Evolutionary conservation across 2,797 vertebrate genomes (phyloP), one percentile per base, ranked within the genome.

Genomic region (Acridotheres tristis): DNA sequence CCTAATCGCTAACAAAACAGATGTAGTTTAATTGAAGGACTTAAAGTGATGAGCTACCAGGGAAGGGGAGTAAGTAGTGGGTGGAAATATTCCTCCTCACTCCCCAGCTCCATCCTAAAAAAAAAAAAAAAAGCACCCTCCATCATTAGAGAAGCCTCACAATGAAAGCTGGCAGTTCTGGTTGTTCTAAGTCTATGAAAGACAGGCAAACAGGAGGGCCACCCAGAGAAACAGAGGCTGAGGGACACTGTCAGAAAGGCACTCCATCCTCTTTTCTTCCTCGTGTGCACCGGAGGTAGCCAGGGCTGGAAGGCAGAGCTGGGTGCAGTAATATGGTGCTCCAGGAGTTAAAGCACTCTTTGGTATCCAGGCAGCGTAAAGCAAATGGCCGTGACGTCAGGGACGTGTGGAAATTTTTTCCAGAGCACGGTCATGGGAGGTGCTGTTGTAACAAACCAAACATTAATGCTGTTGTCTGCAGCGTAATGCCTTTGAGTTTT

Each of bases 391-490:
- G 85, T 98, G 98, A 98, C 97, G 98, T 98, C 97, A 98, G 89
- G 88, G 92, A 97, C 97, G 93, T 97, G 97, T 98, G 97, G 98
- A 98, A 97, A 98, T 97, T 97, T 98, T 98, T 98, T 98, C 98
- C 98, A 98, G 97, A 91, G 94, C 94, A 93, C 16, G 53, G 96
- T 97, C 97, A 97, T 95, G 95, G 95, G 97, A 97, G 97, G 96
- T 97, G 90, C 95, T 94, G 97, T 97, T 97, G 83, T 95, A 95
- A 96, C 92, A 94, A 93, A 96, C 94, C 93, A 96, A 94, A 96
- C 75, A 84, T 88, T 92, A 94, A 90, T 34, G 77, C 96, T 91
- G 86, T 89, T 89, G 95, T 94, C 94, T 76, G 94, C 95, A 95
- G 91, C 20, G 74, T 89, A 91, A 89, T 51, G 51, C 82, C 57